Conservation (phyloP, 2,888 invertebrate species). For the Monoplex corrugatus region DNA sequence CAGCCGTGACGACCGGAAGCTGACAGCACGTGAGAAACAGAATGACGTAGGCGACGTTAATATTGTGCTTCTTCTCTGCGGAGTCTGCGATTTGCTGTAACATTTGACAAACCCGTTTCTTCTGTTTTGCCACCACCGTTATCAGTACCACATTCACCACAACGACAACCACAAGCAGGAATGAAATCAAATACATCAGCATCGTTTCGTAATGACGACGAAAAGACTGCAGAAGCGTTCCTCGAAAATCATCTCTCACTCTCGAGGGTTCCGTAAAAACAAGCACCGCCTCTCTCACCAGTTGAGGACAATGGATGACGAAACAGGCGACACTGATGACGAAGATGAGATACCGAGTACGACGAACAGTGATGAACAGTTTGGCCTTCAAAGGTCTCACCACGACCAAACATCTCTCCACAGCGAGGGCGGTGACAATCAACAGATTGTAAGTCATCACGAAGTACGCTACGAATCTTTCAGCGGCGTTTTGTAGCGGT, state of each 20-base stretch:
- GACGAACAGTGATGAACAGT: slow-evolving; percentile 14
- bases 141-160: not conserved
- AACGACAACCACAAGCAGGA: slow-evolving; percentile 4
- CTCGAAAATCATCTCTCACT: slow-evolving; percentile 45
- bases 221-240: slow-evolving; percentile 43
- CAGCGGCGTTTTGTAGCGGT: slow-evolving; percentile 23
- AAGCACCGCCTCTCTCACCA: slow-evolving; percentile 31
- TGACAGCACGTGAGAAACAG: slow-evolving; percentile 36
- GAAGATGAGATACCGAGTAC: slow-evolving; percentile 16
- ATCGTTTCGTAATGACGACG: slow-evolving; percentile 42
- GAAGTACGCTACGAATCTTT: slow-evolving; percentile 49
- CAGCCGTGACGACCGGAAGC: slow-evolving; percentile 26
- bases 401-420: slow-evolving; percentile 34
- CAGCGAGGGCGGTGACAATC: not conserved
- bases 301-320: slow-evolving; percentile 44
- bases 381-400: slow-evolving; percentile 33
- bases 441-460: slow-evolving; percentile 47
- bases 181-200: slow-evolving; percentile 43
- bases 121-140: not conserved
- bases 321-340: slow-evolving; percentile 1
- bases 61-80: not conserved
- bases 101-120: not conserved
- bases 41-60: slow-evolving; percentile 36
- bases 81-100: not conserved
- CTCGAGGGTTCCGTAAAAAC: not conserved